Base-by-base conservation (phyloP, 2,113 vertebrate species). In the Vicugna pacos region DNA sequence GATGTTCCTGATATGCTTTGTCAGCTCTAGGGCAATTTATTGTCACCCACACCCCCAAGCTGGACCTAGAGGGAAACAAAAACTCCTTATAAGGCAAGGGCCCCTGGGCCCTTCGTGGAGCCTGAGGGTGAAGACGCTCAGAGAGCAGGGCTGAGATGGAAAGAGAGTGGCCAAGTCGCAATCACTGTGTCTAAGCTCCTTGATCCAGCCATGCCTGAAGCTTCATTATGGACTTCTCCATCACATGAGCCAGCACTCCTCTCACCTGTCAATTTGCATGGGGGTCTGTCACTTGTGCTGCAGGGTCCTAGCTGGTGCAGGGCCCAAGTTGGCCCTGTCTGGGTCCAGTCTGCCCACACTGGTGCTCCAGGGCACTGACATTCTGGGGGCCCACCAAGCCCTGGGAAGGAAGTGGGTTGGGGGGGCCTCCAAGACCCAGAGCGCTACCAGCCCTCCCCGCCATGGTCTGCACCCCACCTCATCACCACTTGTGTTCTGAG, bases 401-500 rank as follows among this genome's bases (percentile, higher is more conserved):
- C 9, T 3, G 14, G 32, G 19, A 9, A 60, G 48, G 22, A 65
- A 22, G 42, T 6, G 46, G 67, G 20, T 16, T 60, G 64, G 3
- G 69, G 35, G 35, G 20, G 54, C 32, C 88, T 15, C 35, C 19
- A 20, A 38, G 17, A 64, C 35, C 32, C 72, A 58, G 52, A 2
- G 11, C 19, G 22, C 28, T 4, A 6, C 30, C 42, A 64, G 1
- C 96, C 93, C 95, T 98, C 97, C 95, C 97, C 91, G 62, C 96
- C 96, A 95, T 96, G 92, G 95, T 96, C 94, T 97, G 97, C 92
- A 96, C 98, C 97, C 98, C 94, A 98, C 97, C 98, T 98, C 97
- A 95, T 97, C 97, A 97, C 94, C 90, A 92, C 98, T 90, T 92
- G 96, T 97, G 96, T 98, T 98, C 98, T 98, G 97, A 99, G 98